Base-by-base conservation (phyloP, 2,888 invertebrate species). In the Ariolimax columbianus region DNA sequence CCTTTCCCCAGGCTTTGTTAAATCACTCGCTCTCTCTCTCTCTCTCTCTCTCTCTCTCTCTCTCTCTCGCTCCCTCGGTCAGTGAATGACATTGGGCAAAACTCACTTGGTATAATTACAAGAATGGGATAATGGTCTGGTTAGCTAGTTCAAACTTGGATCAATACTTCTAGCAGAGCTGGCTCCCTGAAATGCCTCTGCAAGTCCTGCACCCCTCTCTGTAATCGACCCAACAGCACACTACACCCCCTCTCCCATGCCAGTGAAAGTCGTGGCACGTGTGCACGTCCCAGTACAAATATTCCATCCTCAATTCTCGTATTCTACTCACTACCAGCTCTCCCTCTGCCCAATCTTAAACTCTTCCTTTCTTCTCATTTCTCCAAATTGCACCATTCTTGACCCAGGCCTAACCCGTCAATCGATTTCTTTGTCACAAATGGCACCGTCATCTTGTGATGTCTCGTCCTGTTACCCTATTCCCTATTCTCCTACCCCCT, bases 311-410 rank as follows among this genome's bases (percentile, higher is more conserved):
- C 6, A 55, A 47, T 47, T 47, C 7, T 47, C 7, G 14, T 47
- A n/a, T 47, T 47, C 47, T 47, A 47, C 47, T 14, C 47, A 23
- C 19, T 55, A 17, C 55, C 17, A 17, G 23, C 75, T 19, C 51
- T 55, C 63, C 59, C 59, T 23, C 59, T 23, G 9, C 23, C 59
- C 47, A 47, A 47, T 47, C 14, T 14, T 14, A 47, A 7, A 11
- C 47, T 47, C 14, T 14, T 23, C 26, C 73, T 73, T 59, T 73
- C 75, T 40, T 63, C 26, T 23, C n/a, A 66, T 78, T 78, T 66
- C 40, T 78, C 78, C 59, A 40, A 78, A 78, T 66, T 78, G 66
- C 78, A 78, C 66, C 43, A 40, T 33, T 78, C 78, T 78, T 78
- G 78, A 78, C 78, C 59, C 55, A 2, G n/a, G 23, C 66, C 40